A percentile compares a stretch with the other conserved stretches of the same genome.
Conservation (phyloP, 2,113 vertebrate genomes). For the Ciconia maguari region DNA sequence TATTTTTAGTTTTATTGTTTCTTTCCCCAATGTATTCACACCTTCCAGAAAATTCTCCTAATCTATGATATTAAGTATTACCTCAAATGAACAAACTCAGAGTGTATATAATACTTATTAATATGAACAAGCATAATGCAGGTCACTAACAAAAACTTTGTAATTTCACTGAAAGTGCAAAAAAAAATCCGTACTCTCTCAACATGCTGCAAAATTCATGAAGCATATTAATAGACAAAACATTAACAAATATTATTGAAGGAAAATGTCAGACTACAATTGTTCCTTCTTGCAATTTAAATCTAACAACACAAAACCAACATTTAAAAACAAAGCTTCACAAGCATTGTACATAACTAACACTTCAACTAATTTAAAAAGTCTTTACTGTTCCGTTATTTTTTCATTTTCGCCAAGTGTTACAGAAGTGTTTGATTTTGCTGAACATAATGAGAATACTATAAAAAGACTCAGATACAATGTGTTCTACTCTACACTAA, state of each 20-base stretch:
- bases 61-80: neutral
- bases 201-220: neutral
- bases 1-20: neutral
- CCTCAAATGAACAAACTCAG: neutral
- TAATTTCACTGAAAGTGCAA: neutral
- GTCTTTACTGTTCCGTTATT: constrained; percentile 4
- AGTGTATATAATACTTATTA: neutral
- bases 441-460: neutral
- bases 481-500: constrained; percentile 19
- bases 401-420: neutral
- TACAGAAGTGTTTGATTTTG: constrained; percentile 5
- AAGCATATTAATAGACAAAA: neutral
- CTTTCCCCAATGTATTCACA: neutral
- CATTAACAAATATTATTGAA: neutral
- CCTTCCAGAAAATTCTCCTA: neutral
- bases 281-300: neutral
- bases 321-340: neutral
- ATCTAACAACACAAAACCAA: neutral
- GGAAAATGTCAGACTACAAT: neutral
- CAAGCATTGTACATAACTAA: neutral
- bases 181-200: neutral
- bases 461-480: neutral
- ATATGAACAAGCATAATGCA: neutral
- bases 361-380: neutral
- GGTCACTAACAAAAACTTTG: neutral